phyloP scores from a whole-genome alignment of 2,113 vertebrate genomes.

The Hippolais icterina region DNA sequence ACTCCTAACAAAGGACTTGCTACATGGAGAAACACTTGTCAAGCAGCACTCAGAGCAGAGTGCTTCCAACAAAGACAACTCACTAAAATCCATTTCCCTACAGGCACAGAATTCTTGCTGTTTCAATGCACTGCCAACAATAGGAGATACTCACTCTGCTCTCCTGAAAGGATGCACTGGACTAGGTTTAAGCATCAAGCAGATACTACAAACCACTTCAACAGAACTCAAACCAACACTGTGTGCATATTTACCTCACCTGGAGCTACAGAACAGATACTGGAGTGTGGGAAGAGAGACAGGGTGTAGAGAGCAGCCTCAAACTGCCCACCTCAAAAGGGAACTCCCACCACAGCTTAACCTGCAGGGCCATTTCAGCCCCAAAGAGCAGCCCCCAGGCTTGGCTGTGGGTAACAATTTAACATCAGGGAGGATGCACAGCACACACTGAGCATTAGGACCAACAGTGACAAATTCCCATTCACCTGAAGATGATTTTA shows the following conservation, averaged over 20 bases:
- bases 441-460: not conserved
- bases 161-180: not conserved
- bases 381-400: not conserved
- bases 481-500: not conserved
- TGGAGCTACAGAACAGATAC: not conserved
- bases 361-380: not conserved
- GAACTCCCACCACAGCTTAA: not conserved
- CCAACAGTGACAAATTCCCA: not conserved
- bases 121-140: not conserved
- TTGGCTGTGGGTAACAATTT: not conserved
- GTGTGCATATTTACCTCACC: not conserved
- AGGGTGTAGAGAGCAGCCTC: not conserved
- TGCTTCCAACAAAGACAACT: not conserved
- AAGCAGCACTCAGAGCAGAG: not conserved
- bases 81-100: not conserved
- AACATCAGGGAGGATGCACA: not conserved
- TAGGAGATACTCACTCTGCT: not conserved
- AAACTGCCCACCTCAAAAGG: not conserved
- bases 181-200: not conserved
- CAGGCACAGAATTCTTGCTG: not conserved
- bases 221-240: not conserved
- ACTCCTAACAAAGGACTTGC: not conserved
- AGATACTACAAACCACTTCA: not conserved
- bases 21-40: fast-evolving
- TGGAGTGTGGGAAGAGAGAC: not conserved